Evolutionary conservation across 37 sponge, comb jelly and placozoan species (phyloP), one percentile per base, ranked within the genome.

Genomic region (Chondrosia reniformis): DNA sequence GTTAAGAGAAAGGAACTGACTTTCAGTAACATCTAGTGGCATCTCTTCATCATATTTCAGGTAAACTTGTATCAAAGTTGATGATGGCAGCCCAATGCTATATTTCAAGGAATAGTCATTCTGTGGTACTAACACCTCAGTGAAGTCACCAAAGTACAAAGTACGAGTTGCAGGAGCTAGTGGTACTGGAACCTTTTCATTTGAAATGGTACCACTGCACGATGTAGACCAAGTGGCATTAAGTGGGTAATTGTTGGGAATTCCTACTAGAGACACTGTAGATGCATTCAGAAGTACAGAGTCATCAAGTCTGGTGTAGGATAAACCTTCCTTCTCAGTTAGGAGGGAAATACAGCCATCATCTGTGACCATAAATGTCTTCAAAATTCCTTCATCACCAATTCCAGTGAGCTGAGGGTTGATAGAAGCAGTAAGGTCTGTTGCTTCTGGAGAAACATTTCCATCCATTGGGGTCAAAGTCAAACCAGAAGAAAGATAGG

Each of bases 361-460:
- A 2, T 83, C 79, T 27, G 83, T 80, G 33, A 90, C 28, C 0
- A 55, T 81, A 58, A 52, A 61, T 34, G 84, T 54, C 6, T 73
- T 74, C 24, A 90, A 34, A 38, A 71, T 40, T 5, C 84, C 80
- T 37, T 38, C 61, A 63, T 90, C 80, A 0, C 46, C 67, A 21
- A 66, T 80, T 37, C 52, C 57, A 6, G 22, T 31, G 0, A 90
- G 61, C 24, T 40, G 43, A 4, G 76, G 10, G 34, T 84, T 62
- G n/a, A 89, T 72, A 63, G 6, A 67, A 39, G 79, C 91, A 0
- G 27, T 33, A 41, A 90, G 83, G 22, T 87, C 83, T n/a, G n/a
- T n/a, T 4, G 57, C 55, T 21, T 7, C 61, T 64, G 55, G 32
- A 2, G 34, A 7, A 27, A 49, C 56, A 31, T 54, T 22, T 9